Evolutionary conservation across 1,140 invertebrate species (phyloP), one percentile per base, ranked within the genome.

Genomic region (Campoletis sonorensis): DNA sequence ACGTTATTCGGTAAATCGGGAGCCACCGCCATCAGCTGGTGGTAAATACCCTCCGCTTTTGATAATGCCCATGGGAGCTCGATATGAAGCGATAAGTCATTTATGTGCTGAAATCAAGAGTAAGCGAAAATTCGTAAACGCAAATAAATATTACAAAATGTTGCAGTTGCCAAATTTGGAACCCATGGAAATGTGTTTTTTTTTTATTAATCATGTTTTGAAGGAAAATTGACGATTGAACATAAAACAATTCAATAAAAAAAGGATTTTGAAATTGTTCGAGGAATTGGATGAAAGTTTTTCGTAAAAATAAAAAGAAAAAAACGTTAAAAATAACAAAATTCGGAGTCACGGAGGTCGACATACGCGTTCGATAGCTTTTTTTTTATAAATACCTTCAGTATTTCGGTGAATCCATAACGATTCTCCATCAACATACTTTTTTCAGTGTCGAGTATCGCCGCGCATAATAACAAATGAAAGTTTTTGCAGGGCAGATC

Each of bases 391-490:
- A 8, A 83, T 93, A 97, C 97, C 93, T 99, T 99, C 21, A 99
- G 92, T 87, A 99, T 99, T 93, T 99, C 98, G 15, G 97, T 98
- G 87, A 99, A 98, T 70, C 97, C 98, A 92, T 97, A 99, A 85
- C 96, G 95, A 87, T 96, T 97, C 86, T 96, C 96, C 85, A 99
- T 98, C 13, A 99, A 93, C 5, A 94, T 94, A 84, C 94, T 93
- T 85, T 96, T 97, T 90, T 99, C 97, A 26, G 95, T 94, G 84
- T 98, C 97, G 40, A 99, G 93, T 89, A 99, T 97, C 54, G 98
- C 97, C 73, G 97, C 94, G 88, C 96, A 97, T 18, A 99, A 92
- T 4, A 99, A 91, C 27, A 99, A 91, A 92, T 99, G 98, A 90
- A 99, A 99, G 92, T 98, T 98, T 86, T 96, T 94, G 88, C 98